These are phyloP conservation scores for Ceramica pisi DNA, from an alignment of 2,888 invertebrate genomes.

Conservation along the genomic window DNA sequence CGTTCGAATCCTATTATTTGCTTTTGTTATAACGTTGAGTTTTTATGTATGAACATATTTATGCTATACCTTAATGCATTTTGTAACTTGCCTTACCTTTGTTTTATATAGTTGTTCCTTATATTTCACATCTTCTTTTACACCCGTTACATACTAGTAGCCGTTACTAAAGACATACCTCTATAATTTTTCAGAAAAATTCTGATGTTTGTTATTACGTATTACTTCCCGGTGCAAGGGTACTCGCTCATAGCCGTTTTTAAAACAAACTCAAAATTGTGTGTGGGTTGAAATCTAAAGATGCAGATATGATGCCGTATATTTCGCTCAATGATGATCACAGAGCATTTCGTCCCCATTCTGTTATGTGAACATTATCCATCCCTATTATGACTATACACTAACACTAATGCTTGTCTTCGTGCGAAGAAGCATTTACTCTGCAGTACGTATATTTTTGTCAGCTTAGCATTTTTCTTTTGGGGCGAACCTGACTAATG, in stretches of 20 bases:
- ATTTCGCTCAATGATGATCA: not conserved
- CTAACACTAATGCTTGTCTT: constrained; percentile 3
- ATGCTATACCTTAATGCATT: no score
- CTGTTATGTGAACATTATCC: not conserved
- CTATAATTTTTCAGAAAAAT: not conserved
- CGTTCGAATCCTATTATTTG: no score
- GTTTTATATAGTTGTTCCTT: no score
- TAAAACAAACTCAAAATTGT: not conserved
- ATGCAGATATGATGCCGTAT: not conserved
- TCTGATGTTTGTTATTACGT: not conserved
- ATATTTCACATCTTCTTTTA: no score
- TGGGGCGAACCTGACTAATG: constrained; percentile 9
- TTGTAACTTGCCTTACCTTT: no score
- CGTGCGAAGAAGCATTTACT: not conserved
- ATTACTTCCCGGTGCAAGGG: not conserved
- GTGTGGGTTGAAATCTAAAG: constrained; percentile 12
- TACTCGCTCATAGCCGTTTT: not conserved
- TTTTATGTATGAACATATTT: no score
- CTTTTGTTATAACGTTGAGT: no score
- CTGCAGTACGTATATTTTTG: constrained; percentile 16
- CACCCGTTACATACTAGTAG: no score
- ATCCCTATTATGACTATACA: not conserved
- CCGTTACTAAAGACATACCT: no score
- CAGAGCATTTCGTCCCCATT: not conserved
- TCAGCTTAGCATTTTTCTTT: not conserved